Conservation (phyloP, 2,888 invertebrate species). For the Meandrusa payeni region DNA sequence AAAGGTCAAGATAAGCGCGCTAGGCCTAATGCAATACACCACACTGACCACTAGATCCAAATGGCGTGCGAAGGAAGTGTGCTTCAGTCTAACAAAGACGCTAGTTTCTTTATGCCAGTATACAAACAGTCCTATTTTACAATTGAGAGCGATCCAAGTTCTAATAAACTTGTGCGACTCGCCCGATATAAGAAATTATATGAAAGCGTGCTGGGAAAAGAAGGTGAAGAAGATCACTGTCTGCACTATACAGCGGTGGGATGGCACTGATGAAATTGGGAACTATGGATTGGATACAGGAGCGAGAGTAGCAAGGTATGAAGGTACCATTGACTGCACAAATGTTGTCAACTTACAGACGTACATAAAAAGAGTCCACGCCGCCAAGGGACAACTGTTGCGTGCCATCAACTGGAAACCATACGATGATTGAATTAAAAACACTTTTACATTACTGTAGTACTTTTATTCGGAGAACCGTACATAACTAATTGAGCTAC, state of each 20-base stretch:
- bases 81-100: slow-evolving; percentile 43
- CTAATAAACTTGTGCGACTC: slow-evolving; percentile 66
- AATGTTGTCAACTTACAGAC: slow-evolving; percentile 56
- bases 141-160: slow-evolving; percentile 54
- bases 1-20: slow-evolving; percentile 51
- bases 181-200: slow-evolving; percentile 56
- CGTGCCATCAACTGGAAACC: slow-evolving; percentile 54
- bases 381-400: slow-evolving; percentile 48
- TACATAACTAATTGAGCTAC: slow-evolving; percentile 62
- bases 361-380: slow-evolving; percentile 44
- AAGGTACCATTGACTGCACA: too few species aligned
- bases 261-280: slow-evolving; percentile 54
- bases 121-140: slow-evolving; percentile 52
- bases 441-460: too few species aligned
- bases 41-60: slow-evolving; percentile 62
- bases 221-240: slow-evolving; percentile 43
- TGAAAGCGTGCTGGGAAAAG: slow-evolving; percentile 48
- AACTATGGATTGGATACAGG: slow-evolving; percentile 53
- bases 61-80: slow-evolving; percentile 63
- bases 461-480: slow-evolving; percentile 41
- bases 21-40: slow-evolving; percentile 53
- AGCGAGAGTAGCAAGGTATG: slow-evolving; percentile 55
- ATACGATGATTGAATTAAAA: too few species aligned
- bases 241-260: slow-evolving; percentile 58
- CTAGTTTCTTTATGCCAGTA: slow-evolving; percentile 44